Evolutionary conservation across 2,888 invertebrate species (phyloP).

Genomic region (Prosopocoilus inquinatus): DNA sequence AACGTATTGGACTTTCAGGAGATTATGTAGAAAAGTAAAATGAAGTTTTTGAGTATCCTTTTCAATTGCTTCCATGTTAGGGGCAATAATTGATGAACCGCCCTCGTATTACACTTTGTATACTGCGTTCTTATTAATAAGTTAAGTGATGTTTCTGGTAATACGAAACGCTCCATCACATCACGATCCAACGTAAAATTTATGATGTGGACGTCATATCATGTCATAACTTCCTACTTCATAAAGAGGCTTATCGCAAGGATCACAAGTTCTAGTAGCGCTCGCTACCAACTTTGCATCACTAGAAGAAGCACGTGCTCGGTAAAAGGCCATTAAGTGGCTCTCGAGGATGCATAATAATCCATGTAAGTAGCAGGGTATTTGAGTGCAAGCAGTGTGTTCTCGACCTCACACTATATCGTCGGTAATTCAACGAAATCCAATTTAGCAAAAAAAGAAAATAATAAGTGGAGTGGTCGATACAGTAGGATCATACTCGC

Average conservation of each 20-base stretch:
- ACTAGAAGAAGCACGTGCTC: slow-evolving; percentile 24
- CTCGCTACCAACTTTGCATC: slow-evolving; percentile 19
- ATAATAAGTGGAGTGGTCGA: too few relatives aligned
- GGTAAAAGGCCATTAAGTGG: slow-evolving; percentile 1
- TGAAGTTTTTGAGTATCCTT: too few relatives aligned
- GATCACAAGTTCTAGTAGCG: slow-evolving; percentile 23
- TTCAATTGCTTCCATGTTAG: too few relatives aligned
- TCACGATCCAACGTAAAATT: slow-evolving; percentile 11
- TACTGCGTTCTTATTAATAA: too few relatives aligned
- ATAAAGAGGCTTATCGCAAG: slow-evolving; percentile 30
- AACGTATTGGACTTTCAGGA: too few relatives aligned
- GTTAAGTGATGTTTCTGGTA: too few relatives aligned
- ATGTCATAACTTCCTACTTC: slow-evolving; percentile 34
- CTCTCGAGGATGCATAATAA: background rate
- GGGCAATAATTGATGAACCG: too few relatives aligned
- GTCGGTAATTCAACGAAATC: background rate
- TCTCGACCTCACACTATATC: background rate
- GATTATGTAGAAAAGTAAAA: too few relatives aligned
- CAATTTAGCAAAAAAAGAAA: too few relatives aligned
- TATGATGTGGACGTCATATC: slow-evolving; percentile 31
- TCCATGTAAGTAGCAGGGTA: background rate
- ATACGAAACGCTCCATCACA: slow-evolving; percentile 1
- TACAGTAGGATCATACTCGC: too few relatives aligned
- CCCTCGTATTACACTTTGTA: too few relatives aligned
- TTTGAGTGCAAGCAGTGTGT: background rate